Percentiles rank a stretch among this genome's conserved stretches.
phyloP scores from a whole-genome alignment of 2,888 invertebrate genomes.

The Cinara cedri region DNA sequence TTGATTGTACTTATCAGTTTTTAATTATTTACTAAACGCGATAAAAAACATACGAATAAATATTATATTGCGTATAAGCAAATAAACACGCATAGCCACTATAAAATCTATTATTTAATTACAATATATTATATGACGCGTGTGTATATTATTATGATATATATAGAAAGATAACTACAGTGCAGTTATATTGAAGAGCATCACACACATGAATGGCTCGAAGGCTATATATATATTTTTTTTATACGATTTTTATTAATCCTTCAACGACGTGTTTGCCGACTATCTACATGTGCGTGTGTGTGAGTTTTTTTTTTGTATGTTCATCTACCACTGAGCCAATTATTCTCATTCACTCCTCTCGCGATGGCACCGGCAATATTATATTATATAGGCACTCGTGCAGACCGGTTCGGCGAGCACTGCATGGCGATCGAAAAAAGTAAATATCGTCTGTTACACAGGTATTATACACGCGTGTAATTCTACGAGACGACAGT shows the following conservation, averaged over 20 bases:
- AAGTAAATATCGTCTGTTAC: constrained; percentile 33
- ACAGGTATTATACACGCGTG: background rate
- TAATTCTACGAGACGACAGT: constrained; percentile 48
- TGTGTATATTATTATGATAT: too few relatives aligned
- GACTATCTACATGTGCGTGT: constrained; percentile 10
- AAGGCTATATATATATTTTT: constrained; percentile 8
- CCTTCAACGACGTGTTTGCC: constrained; percentile 50
- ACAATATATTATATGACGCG: background rate
- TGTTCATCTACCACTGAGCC: constrained; percentile 31
- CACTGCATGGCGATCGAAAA: constrained; percentile 23
- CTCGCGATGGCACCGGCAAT: constrained; percentile 42
- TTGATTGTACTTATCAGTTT: too few relatives aligned
- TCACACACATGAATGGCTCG: constrained; percentile 47
- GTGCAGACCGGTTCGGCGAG: constrained; percentile 42
- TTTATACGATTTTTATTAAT: constrained; percentile 44
- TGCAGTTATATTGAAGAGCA: background rate
- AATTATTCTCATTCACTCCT: constrained; percentile 55
- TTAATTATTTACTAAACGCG: constrained; percentile 5
- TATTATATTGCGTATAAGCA: background rate
- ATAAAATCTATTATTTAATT: background rate
- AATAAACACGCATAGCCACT: background rate
- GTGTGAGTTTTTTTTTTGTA: constrained; percentile 24
- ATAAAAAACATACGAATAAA: constrained; percentile 5
- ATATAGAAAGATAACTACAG: background rate
- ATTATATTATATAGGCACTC: too few relatives aligned